A percentile compares a stretch with the other conserved stretches of the same genome.
phyloP scores from a whole-genome alignment of 2,888 invertebrate species.

The Abrostola tripartita region DNA sequence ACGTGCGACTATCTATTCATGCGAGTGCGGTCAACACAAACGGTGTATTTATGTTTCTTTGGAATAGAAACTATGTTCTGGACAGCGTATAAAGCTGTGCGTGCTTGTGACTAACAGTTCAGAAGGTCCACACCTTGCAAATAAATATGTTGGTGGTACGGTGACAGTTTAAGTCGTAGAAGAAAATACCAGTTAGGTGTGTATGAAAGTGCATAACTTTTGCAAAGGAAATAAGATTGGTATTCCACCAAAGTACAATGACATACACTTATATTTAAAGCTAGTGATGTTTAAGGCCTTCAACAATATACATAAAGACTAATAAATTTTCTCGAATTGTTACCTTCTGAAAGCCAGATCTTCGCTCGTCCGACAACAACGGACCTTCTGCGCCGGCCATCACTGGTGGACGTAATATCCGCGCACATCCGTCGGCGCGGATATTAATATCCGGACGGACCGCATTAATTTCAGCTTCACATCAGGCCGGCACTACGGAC shows the following conservation, averaged over 20 bases:
- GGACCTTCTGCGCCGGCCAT: constrained; percentile 31
- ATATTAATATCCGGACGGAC: constrained; percentile 69
- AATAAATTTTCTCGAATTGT: too few relatives aligned
- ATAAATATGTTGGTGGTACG: too few relatives aligned
- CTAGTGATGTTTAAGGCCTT: too few relatives aligned
- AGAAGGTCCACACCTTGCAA: constrained; percentile 26
- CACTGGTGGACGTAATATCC: constrained; percentile 64
- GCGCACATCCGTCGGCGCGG: constrained; percentile 57
- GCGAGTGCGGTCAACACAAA: constrained; percentile 26
- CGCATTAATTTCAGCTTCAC: constrained; percentile 55
- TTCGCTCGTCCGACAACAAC: not conserved
- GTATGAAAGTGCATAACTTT: too few relatives aligned
- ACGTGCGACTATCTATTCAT: constrained; percentile 33
- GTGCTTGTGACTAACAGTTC: not conserved
- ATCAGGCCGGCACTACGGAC: constrained; percentile 23
- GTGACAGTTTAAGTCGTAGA: too few relatives aligned
- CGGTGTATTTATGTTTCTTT: constrained; percentile 44
- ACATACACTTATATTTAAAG: too few relatives aligned
- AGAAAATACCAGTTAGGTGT: too few relatives aligned
- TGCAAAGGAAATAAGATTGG: too few relatives aligned
- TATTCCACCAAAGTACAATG: too few relatives aligned
- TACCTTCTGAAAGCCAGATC: too few relatives aligned
- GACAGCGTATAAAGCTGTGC: not conserved
- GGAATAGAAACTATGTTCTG: constrained; percentile 14
- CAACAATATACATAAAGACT: too few relatives aligned